Conservation (phyloP, 2,797 vertebrate genomes). For the Prunella strophiata region DNA sequence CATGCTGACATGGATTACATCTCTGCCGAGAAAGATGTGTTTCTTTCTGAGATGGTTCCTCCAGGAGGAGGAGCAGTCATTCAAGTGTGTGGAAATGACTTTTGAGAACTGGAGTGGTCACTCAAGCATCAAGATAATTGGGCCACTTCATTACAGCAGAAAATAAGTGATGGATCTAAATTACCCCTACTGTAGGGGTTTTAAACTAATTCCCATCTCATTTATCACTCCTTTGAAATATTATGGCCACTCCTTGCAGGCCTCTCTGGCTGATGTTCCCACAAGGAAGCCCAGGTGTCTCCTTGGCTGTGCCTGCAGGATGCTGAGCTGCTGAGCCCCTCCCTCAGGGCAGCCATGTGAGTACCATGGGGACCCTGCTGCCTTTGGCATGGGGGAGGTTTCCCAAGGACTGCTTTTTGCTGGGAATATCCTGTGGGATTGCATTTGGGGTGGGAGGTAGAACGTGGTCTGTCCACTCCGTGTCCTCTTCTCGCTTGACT, state of each 20-base stretch:
- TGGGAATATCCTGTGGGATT: background rate
- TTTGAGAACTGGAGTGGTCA: background rate
- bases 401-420: background rate
- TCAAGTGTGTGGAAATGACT: background rate
- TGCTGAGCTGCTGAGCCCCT: background rate
- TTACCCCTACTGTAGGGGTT: background rate
- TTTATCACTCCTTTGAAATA: background rate
- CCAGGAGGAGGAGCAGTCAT: background rate
- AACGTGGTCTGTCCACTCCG: rapidly evolving
- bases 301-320: background rate
- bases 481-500: background rate
- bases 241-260: background rate
- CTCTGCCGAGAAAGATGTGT: background rate
- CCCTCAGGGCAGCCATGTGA: rapidly evolving
- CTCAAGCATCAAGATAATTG: background rate
- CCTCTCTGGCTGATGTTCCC: background rate
- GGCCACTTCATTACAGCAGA: background rate
- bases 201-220: background rate
- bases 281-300: background rate
- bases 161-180: background rate
- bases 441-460: background rate
- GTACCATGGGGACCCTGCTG: background rate
- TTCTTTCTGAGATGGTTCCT: background rate
- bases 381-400: background rate
- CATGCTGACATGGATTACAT: background rate